Base-by-base conservation (phyloP, 2,888 invertebrate species). In the Geotrupes spiniger region DNA sequence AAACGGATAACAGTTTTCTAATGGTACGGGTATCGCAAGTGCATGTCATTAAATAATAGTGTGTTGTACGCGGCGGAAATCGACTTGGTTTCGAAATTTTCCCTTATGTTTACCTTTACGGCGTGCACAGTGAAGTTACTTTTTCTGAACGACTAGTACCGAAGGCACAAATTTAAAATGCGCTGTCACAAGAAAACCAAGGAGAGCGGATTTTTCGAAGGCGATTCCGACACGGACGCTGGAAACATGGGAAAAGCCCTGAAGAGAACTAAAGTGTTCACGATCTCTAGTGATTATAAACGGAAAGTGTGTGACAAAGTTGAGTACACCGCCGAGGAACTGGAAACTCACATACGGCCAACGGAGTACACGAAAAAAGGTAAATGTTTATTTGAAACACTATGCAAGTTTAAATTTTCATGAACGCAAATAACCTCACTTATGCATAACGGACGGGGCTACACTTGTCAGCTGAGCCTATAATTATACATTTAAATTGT, bases 141-240 rank as follows among this genome's bases (percentile, higher is more conserved):
- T 38, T 38, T 38, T 21, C n/a, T 21, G 11, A 11, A 38, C 38
- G 38, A 25, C 8, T 15, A 21, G 17, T 38, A 25, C 21, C 4
- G 6, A 21, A 21, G 21, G 27, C 15, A 40, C 17, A 46, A 29
- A 38, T 36, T 37, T 49, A 69, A 66, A 60, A 73, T 74, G 74
- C 72, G 74, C 61, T 64, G 65, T 55, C 73, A 73, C 62, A 73
- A 73, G 61, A 72, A 73, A 63, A 74, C 73, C 54, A 73, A 89
- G 78, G 89, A 90, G 76, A 89, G 89, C 71, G 89, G 89, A 56
- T 89, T 87, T 71, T 89, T 87, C 78, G 89, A 89, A 74, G 87
- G 86, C 60, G 84, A 82, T 69, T 79, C 80, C 64, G 82, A 82
- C 66, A 79, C 80, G 57, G 75, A 74, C 52, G 66, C 66, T 53